Conservation (phyloP, 2,888 invertebrate species). For the Coleophora deauratella region DNA sequence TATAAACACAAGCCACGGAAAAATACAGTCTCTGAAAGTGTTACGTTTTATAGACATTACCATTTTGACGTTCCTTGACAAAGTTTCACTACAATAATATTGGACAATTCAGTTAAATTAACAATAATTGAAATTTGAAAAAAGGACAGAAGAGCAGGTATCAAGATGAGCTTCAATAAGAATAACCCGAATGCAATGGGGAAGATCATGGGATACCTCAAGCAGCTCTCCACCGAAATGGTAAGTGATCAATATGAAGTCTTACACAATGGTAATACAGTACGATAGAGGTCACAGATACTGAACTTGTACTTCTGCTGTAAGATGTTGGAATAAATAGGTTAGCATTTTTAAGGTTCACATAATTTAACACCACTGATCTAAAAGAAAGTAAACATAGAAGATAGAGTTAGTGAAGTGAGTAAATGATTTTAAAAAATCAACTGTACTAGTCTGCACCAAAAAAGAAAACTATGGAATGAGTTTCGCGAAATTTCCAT, state of each 20-base stretch:
- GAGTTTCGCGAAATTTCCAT: conserved; percentile 30
- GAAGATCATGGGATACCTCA: conserved; percentile 68
- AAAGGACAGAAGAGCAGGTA: conserved; percentile 26
- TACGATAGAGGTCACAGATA: not conserved
- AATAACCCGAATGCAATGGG: conserved; percentile 67
- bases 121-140: conserved; percentile 7
- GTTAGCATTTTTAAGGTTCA: no score
- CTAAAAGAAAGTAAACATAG: no score
- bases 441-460: not conserved
- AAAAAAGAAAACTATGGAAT: not conserved
- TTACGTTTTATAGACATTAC: conserved; percentile 48
- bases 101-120: conserved; percentile 13
- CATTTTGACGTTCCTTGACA: conserved; percentile 63
- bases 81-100: conserved; percentile 19
- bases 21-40: conserved; percentile 25
- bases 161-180: conserved; percentile 71
- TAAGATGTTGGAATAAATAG: no score
- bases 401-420: no score
- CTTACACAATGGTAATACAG: no score
- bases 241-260: conserved; percentile 44
- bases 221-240: conserved; percentile 69
- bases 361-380: no score
- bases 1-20: conserved; percentile 32
- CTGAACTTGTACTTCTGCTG: not conserved
- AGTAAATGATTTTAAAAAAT: not conserved